A percentile compares a stretch with the other conserved stretches of the same genome.
These are phyloP conservation scores for Anticlea derivata DNA, from an alignment of 2,888 invertebrate species.

Conservation along the genomic window DNA sequence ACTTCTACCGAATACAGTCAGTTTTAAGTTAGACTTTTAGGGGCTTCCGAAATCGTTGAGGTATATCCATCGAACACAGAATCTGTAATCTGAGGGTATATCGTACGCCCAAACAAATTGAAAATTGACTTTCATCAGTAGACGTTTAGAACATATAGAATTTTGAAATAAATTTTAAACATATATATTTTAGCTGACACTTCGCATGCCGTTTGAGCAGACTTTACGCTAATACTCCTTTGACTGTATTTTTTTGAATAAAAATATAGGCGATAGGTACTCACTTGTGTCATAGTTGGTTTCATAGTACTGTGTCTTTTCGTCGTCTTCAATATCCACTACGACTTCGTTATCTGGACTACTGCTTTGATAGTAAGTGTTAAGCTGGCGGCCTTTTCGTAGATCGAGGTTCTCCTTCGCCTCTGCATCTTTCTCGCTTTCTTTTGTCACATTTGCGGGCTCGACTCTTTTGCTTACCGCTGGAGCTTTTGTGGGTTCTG, in stretches of 20 bases:
- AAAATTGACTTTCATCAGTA: too few species aligned
- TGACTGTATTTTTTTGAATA: too few species aligned
- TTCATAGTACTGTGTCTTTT: slow-evolving; percentile 89
- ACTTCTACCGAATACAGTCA: too few species aligned
- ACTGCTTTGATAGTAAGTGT: slow-evolving; percentile 46
- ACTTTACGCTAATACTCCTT: slow-evolving; percentile 11
- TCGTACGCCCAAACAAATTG: too few species aligned
- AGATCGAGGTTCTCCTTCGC: slow-evolving; percentile 34
- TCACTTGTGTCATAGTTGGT: slow-evolving; percentile 90
- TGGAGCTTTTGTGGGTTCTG: slow-evolving; percentile 25
- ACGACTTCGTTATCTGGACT: slow-evolving; percentile 84
- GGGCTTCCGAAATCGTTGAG: too few species aligned
- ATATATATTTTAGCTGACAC: neutral
- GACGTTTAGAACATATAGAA: too few species aligned
- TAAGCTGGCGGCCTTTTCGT: slow-evolving; percentile 54
- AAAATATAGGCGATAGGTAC: slow-evolving; percentile 50
- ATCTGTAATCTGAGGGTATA: too few species aligned
- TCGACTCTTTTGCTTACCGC: slow-evolving; percentile 16
- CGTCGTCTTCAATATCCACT: slow-evolving; percentile 88
- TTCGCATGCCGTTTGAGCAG: slow-evolving; percentile 14
- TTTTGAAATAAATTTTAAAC: too few species aligned
- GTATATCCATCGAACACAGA: too few species aligned
- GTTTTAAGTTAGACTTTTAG: too few species aligned
- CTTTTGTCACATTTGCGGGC: slow-evolving; percentile 11
- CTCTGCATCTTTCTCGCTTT: slow-evolving; percentile 11